These are phyloP conservation scores for Hypotaenidia okinawae DNA, from an alignment of 2,797 vertebrate genomes.

Conservation along the genomic window DNA sequence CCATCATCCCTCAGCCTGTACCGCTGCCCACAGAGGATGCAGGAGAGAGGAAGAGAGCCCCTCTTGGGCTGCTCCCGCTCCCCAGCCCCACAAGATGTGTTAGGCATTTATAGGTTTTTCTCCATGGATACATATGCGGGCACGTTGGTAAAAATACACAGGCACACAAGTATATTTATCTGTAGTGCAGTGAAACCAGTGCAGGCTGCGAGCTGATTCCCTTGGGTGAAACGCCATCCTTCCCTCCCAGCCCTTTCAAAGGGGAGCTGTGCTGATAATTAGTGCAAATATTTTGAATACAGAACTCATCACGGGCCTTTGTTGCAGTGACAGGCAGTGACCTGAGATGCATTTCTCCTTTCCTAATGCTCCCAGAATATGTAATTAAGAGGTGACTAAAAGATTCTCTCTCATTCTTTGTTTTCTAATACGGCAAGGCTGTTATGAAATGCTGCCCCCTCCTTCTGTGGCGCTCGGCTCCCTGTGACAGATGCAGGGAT, in stretches of 20 bases:
- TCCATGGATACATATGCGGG: conserved; percentile 60
- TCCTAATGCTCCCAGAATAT: conserved; percentile 16
- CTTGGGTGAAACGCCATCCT: conserved; percentile 35
- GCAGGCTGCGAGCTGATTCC: conserved; percentile 43
- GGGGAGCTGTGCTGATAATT: conserved; percentile 56
- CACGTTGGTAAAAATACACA: conserved; percentile 60
- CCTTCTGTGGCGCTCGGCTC: not conserved
- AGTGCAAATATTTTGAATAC: conserved; percentile 71
- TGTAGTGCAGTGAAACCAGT: not conserved
- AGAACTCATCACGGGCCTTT: conserved; percentile 60
- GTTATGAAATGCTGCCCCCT: conserved; percentile 53
- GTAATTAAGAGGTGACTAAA: conserved; percentile 68
- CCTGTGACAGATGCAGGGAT: not conserved
- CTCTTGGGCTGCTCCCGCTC: not conserved
- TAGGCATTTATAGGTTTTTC: conserved; percentile 65
- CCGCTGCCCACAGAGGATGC: not conserved
- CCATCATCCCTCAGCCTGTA: accelerated
- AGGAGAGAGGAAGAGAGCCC: not conserved
- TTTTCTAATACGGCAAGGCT: conserved; percentile 44
- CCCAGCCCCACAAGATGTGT: conserved; percentile 18
- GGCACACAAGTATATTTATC: conserved; percentile 51
- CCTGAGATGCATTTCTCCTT: conserved; percentile 54
- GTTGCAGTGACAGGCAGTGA: conserved; percentile 59
- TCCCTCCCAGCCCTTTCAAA: conserved; percentile 31
- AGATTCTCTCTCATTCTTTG: conserved; percentile 52